Evolutionary conservation across 2,888 invertebrate species (phyloP), one percentile per base, ranked within the genome.

Genomic region (Drosophila rubida): DNA sequence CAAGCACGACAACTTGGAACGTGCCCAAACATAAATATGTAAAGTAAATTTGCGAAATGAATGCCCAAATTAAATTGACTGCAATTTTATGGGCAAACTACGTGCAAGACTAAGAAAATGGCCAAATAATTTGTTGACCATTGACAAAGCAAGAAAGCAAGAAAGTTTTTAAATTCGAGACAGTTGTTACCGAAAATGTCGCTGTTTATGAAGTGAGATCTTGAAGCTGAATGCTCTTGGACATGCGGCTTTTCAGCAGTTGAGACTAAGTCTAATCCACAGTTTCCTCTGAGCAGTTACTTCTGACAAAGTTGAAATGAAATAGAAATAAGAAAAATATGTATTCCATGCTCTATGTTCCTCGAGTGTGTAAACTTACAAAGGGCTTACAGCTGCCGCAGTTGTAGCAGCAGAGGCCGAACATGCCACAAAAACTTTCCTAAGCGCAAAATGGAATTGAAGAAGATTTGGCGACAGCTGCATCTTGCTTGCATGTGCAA

Each of bases 31-130:
- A 61, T 54, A 55, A 66, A 66, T 55, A 63, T 63, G 53, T 53
- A 53, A 63, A 63, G 42, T 45, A 60, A 60, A 59, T 51, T 42
- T 42, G 19, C 16, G 9, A 54, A 45, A 62, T 46, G 62, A 66
- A 63, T 66, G 63, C 54, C 54, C 23, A 44, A 63, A 66, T 45
- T 54, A 65, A 50, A 66, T 63, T 45, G 65, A 44, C 55, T 45
- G 41, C 37, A 44, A 55, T 66, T 66, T 66, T 63, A 66, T 63
- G 48, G 54, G 13, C 37, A 63, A 63, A 66, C 55, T 66, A 66
- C 65, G 65, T 63, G 65, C 63, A 19, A 64, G 50, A 46, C 45
- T 35, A 61, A 35, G 44, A 46, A 37, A 62, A 62, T 46, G 8
- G 46, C 13, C 53, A 44, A 53, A 44, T 42, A 45, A 59, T 35